These are phyloP conservation scores for Geococcyx californianus DNA, from an alignment of 2,113 vertebrate species.

Conservation along the genomic window DNA sequence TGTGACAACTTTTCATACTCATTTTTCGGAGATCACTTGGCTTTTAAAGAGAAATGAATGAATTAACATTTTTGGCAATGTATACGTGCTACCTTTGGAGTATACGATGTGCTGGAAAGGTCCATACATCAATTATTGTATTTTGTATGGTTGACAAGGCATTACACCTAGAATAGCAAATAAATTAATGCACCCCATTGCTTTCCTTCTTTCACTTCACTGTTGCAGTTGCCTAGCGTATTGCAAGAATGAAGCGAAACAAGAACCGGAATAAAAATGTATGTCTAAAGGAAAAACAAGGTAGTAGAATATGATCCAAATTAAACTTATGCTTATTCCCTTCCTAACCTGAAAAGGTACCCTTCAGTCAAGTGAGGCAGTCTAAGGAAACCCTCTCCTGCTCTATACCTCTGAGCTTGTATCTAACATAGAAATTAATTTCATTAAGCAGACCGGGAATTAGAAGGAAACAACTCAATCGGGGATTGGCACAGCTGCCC, in stretches of 20 bases:
- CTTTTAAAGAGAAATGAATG: background rate
- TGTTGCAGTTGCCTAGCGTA: background rate
- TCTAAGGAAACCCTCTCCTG: background rate
- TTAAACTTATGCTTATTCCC: background rate
- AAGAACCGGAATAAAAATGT: background rate
- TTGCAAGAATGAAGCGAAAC: background rate
- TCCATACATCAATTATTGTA: background rate
- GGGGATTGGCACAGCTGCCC: too few species aligned
- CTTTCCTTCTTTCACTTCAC: background rate
- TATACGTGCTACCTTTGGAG: background rate
- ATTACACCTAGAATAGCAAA: background rate
- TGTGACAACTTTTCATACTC: background rate
- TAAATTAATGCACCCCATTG: background rate
- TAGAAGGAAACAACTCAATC: background rate
- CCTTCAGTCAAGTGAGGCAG: background rate
- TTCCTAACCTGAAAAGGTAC: slow-evolving; percentile 17
- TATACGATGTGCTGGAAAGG: background rate
- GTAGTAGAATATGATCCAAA: background rate
- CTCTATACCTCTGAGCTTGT: background rate
- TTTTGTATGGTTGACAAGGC: background rate
- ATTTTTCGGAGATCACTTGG: background rate
- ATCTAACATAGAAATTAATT: background rate
- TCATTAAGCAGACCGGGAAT: background rate
- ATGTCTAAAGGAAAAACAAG: background rate
- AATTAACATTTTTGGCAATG: background rate